Evolutionary conservation across 1,140 invertebrate species (phyloP), one percentile per base, ranked within the genome.

Genomic region (Eumaeus atala): DNA sequence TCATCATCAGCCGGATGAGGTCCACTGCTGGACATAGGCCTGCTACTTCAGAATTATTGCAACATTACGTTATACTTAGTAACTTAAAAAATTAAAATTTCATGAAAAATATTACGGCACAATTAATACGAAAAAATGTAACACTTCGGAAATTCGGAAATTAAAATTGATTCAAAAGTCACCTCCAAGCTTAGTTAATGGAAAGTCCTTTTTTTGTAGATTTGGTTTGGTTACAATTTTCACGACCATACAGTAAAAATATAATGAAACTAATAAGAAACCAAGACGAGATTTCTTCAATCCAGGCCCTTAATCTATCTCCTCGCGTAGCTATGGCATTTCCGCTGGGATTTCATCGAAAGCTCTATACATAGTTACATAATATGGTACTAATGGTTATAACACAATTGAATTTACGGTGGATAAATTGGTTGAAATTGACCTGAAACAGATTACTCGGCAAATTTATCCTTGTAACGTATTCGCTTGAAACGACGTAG

Each of bases 361-460:
- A 44, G 40, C 40, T 28, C 40, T 44, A 7, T 9, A 44, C 16
- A 28, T 28, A 44, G 14, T 44, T 44, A 44, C 21, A n/a, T n/a
- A n/a, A n/a, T 28, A 28, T 28, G 6, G 21, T 28, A n/a, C n/a
- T 40, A 44, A 44, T 16, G 40, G 40, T 44, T 44, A 44, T 16
- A 12, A 28, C 14, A 16, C 16, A 44, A 44, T 44, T 44, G 40
- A 44, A 44, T 44, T 18, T 44, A 16, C 40, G 14, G 17, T 16
- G 40, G 40, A 44, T 16, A 44, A 44, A 44, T 44, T 44, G 40
- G 14, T 16, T 16, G 14, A 44, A 44, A 44, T 44, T 44, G 40
- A 44, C 40, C 40, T 44, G 17, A 16, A 44, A 44, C 40, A 44
- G 40, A 44, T 44, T 44, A 9, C 40, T 14, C 40, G 40, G 8